These are phyloP conservation scores for Harpagifer antarcticus DNA, from an alignment of 2,797 vertebrate genomes.

Conservation along the genomic window DNA sequence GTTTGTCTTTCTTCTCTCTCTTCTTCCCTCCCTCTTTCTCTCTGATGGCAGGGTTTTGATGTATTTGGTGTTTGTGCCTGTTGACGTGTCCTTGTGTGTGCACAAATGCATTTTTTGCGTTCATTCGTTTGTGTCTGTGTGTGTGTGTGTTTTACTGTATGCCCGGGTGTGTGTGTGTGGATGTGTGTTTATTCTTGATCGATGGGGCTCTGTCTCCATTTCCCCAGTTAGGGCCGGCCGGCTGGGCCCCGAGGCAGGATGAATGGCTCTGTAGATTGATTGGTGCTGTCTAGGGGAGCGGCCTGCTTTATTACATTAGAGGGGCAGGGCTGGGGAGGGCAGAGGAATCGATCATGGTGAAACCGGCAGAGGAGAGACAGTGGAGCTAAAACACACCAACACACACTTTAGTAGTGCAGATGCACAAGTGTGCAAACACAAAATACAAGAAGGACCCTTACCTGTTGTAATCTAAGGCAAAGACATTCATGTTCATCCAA, in stretches of 20 bases:
- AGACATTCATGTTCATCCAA: background rate
- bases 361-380: constrained; percentile 75
- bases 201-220: constrained; percentile 94
- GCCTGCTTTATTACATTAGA: constrained; percentile 98
- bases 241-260: constrained; percentile 96
- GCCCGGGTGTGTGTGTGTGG: constrained; percentile 30
- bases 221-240: constrained; percentile 94
- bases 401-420: constrained; percentile 29
- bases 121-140: constrained; percentile 75
- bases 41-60: constrained; percentile 58
- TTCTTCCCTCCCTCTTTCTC: background rate
- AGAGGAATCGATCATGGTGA: constrained; percentile 93
- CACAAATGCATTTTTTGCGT: constrained; percentile 38
- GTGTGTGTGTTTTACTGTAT: constrained; percentile 17
- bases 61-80: constrained; percentile 61
- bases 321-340: constrained; percentile 91
- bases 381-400: constrained; percentile 46
- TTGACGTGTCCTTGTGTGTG: constrained; percentile 58
- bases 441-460: constrained; percentile 21
- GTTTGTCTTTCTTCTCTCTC: constrained; percentile 8
- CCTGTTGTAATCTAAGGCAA: constrained; percentile 27
- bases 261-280: constrained; percentile 96
- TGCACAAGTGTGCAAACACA: constrained; percentile 21
- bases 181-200: constrained; percentile 89
- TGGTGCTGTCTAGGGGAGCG: constrained; percentile 94